These are phyloP conservation scores for Amiota communis DNA, from an alignment of 2,888 invertebrate species.

Conservation along the genomic window DNA sequence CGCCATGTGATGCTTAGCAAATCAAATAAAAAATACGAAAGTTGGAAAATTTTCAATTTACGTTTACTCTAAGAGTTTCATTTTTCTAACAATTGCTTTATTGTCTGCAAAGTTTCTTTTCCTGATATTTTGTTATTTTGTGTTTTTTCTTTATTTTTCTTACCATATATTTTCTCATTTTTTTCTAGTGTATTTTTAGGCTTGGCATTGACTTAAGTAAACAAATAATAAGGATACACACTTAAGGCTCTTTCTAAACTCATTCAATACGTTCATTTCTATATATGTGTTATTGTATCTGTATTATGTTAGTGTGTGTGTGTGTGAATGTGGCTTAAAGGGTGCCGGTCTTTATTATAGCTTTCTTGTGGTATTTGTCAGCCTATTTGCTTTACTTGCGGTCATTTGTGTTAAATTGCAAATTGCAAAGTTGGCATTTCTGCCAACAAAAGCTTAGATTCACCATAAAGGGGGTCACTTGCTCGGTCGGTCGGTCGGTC, in stretches of 20 bases:
- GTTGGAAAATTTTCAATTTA: neutral
- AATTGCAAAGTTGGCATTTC: conserved; percentile 63
- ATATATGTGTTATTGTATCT: neutral
- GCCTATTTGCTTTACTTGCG: conserved; percentile 56
- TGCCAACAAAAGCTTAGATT: neutral
- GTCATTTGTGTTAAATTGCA: conserved; percentile 53
- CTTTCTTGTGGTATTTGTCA: conserved; percentile 35
- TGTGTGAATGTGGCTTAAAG: neutral
- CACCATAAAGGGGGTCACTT: neutral
- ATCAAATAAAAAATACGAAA: conserved; percentile 4
- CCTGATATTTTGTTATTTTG: neutral
- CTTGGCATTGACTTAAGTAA: conserved; percentile 11
- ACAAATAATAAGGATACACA: conserved; percentile 2
- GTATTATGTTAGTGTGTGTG: neutral
- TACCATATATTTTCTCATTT: neutral
- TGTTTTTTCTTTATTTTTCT: neutral
- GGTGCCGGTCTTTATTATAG: neutral
- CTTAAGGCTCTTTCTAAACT: neutral
- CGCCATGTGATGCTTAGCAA: conserved; percentile 11
- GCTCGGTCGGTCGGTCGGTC: neutral
- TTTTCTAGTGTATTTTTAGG: neutral
- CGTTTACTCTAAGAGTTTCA: neutral
- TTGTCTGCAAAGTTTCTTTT: conserved; percentile 7
- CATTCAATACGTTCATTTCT: neutral
- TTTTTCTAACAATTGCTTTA: neutral